Evolutionary conservation across 2,113 vertebrate species (phyloP).

Genomic region (Edolisoma coerulescens): DNA sequence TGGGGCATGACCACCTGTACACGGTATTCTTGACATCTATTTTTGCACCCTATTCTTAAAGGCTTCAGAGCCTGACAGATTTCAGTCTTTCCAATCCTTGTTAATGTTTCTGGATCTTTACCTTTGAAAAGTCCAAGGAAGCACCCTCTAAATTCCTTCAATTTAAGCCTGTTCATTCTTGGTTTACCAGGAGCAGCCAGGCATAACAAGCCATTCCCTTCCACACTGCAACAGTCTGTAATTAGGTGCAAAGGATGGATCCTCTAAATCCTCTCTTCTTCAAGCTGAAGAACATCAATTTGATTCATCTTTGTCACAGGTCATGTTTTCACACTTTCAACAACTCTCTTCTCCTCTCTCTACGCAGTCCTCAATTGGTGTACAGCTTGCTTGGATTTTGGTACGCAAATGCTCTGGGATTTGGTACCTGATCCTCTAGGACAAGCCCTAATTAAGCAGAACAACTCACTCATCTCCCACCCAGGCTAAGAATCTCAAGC

Average conservation of each 20-base stretch:
- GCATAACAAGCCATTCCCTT: not conserved
- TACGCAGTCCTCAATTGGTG: not conserved
- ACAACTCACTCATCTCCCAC: not conserved
- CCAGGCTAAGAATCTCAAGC: not conserved
- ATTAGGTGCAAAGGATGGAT: not conserved
- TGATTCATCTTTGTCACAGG: not conserved
- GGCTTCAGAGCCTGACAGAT: not conserved
- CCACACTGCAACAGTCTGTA: not conserved
- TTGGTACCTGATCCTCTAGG: not conserved
- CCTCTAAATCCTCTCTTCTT: not conserved
- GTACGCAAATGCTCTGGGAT: not conserved
- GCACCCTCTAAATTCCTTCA: not conserved
- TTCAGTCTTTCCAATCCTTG: not conserved
- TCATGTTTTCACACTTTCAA: not conserved
- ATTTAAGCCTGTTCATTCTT: not conserved
- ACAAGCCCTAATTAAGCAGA: not conserved
- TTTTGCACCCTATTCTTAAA: not conserved
- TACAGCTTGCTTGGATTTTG: not conserved
- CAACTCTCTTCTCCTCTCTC: not conserved
- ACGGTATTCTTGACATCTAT: not conserved
- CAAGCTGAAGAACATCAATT: not conserved
- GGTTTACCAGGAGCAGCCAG: not conserved
- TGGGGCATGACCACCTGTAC: not conserved
- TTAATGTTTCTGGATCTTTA: not conserved
- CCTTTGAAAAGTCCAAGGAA: not conserved